These are phyloP conservation scores for Microctenopoma steveboyesi DNA, from an alignment of 2,797 vertebrate species.

Conservation along the genomic window DNA sequence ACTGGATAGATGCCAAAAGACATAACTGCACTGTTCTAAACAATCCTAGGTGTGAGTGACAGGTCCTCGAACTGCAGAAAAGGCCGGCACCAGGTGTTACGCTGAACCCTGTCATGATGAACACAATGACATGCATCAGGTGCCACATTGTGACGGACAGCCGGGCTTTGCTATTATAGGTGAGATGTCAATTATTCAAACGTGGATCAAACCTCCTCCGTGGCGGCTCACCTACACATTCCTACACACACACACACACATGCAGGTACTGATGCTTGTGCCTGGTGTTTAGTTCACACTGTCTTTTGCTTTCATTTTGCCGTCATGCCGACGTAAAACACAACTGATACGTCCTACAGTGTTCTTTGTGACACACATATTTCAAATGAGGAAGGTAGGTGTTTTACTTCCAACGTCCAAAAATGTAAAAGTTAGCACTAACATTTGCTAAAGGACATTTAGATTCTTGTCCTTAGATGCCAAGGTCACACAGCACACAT, in stretches of 20 bases:
- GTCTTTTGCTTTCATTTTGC: neutral
- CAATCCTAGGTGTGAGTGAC: constrained; percentile 43
- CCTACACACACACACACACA: neutral
- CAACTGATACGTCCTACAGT: too few species aligned
- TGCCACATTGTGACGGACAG: constrained; percentile 34
- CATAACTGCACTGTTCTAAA: constrained; percentile 36
- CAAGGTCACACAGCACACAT: constrained; percentile 59
- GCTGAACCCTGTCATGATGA: constrained; percentile 26
- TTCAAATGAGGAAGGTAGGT: neutral
- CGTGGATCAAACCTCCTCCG: neutral
- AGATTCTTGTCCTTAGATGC: constrained; percentile 20
- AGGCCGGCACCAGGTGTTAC: constrained; percentile 59
- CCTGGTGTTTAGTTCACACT: neutral
- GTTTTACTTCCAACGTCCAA: neutral
- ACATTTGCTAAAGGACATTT: constrained; percentile 24
- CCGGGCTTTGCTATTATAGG: constrained; percentile 11
- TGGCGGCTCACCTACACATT: neutral
- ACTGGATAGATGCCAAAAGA: constrained; percentile 26
- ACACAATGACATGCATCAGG: constrained; percentile 33
- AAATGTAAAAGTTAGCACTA: constrained; percentile 15
- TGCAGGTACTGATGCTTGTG: neutral
- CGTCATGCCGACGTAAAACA: too few species aligned
- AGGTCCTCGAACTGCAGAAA: constrained; percentile 16
- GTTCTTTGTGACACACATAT: neutral
- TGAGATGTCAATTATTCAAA: constrained; percentile 29